Evolutionary conservation across 2,113 vertebrate genomes (phyloP), one percentile per base, ranked within the genome.

Genomic region (Pseudolaguvia tuberculata): DNA sequence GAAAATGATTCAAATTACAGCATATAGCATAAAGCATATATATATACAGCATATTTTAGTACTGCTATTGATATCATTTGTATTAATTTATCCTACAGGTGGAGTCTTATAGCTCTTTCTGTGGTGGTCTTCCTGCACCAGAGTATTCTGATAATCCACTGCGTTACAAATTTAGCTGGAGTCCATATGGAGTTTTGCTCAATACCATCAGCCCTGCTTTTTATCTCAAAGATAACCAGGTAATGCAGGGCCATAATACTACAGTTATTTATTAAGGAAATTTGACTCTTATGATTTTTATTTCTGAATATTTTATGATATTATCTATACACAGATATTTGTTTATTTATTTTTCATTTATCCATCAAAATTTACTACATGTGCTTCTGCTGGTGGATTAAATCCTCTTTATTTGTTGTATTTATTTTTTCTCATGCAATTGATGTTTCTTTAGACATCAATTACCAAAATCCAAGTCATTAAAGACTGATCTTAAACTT

Each of bases 121-220:
- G 96, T 0, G 95, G 97, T 13, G 96, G 97, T 2, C 88, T 99
- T 9, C 96, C 94, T 55, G 93, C 94, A 78, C 97, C 97, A 0
- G 96, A 99, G 78, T 90, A 91, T 80, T 97, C 97, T 0, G 92
- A 96, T 82, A 99, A 98, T 75, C 96, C 96, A 57, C 88, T 99
- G 67, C 91, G 95, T 72, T 99, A 99, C 88, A 98, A 98, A 87
- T 98, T 99, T 88, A 98, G 96, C 88, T 99, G 97, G 97, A 98
- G 93, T 85, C 97, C 97, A 0, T 89, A 93, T 29, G 93, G 93
- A 39, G 97, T 97, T 68, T 85, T 99, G 58, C 86, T 94, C 76
- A 97, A 95, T 83, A 93, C 93, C n/a, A 79, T 96, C 86, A 94
- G 91, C 66, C 87, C 95, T 0, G 96, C 96, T 70, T 78, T 90